Percentiles rank a stretch among this genome's conserved stretches.
These are phyloP conservation scores for Antedon mediterranea DNA, from an alignment of 53 echinoderm and acorn worm species.

Conservation along the genomic window DNA sequence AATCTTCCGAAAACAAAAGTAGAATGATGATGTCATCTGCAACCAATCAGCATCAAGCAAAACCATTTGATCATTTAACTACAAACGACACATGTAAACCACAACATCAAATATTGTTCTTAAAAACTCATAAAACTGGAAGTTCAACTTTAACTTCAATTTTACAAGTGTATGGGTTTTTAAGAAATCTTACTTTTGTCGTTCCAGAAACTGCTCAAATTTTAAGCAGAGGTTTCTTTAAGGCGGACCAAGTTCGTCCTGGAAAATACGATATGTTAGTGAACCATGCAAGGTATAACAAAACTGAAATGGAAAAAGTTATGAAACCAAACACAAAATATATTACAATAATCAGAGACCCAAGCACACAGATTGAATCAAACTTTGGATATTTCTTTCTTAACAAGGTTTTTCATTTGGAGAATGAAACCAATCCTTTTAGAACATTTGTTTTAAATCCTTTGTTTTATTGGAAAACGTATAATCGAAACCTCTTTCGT, in stretches of 20 bases:
- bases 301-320: constrained; percentile 16
- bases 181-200: neutral
- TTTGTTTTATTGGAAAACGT: neutral
- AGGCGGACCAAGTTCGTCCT: neutral
- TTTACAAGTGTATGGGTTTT: neutral
- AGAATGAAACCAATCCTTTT: neutral
- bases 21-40: too few relatives aligned
- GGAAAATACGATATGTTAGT: constrained; percentile 19
- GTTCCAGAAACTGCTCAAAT: neutral
- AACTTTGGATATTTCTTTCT: constrained; percentile 30
- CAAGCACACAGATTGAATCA: constrained; percentile 32
- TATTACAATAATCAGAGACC: constrained; percentile 36
- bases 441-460: neutral
- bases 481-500: neutral
- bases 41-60: too few relatives aligned
- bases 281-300: constrained; percentile 22
- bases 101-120: neutral
- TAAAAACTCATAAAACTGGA: neutral
- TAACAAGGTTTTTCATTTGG: neutral
- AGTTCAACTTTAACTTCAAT: neutral
- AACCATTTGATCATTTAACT: too few relatives aligned
- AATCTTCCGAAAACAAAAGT: too few relatives aligned
- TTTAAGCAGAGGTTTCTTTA: neutral
- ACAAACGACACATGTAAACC: too few relatives aligned
- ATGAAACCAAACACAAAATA: constrained; percentile 21